phyloP scores from a whole-genome alignment of 1,140 invertebrate species.

The Drosophila willistoni region DNA sequence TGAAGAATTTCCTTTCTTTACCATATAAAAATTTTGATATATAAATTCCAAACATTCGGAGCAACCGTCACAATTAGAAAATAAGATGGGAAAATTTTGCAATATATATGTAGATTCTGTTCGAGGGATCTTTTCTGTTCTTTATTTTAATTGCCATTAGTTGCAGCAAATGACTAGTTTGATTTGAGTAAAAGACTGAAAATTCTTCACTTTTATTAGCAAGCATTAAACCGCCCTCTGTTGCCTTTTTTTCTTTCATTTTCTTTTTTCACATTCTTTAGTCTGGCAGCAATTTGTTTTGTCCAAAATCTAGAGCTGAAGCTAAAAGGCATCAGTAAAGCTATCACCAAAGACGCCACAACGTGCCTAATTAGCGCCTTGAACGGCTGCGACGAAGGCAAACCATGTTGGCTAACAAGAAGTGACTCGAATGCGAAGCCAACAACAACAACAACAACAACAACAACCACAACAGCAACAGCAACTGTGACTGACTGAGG shows the following conservation, averaged over 20 bases:
- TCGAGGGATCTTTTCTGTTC: too few relatives aligned
- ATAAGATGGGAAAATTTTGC: too few relatives aligned
- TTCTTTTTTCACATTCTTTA: conserved; percentile 35
- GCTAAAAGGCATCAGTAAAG: conserved; percentile 39
- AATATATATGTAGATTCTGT: too few relatives aligned
- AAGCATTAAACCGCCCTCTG: not conserved
- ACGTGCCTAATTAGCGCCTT: conserved; percentile 74
- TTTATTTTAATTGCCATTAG: too few relatives aligned
- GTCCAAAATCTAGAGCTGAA: conserved; percentile 42
- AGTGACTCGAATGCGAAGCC: conserved; percentile 15
- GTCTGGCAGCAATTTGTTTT: conserved; percentile 44
- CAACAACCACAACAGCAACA: conserved; percentile 9
- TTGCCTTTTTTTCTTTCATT: not conserved
- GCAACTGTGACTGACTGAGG: conserved; percentile 6
- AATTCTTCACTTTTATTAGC: too few relatives aligned
- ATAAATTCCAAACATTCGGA: too few relatives aligned
- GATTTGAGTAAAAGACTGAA: too few relatives aligned
- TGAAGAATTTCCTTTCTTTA: too few relatives aligned
- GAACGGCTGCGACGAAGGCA: conserved; percentile 30
- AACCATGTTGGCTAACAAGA: conserved; percentile 33
- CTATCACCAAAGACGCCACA: conserved; percentile 59
- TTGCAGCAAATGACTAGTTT: too few relatives aligned
- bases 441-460: conserved; percentile 16
- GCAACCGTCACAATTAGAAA: too few relatives aligned
- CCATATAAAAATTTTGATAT: too few relatives aligned